Percentiles rank a stretch among this genome's conserved stretches.
phyloP scores from a whole-genome alignment of 2,888 invertebrate genomes.

The Syrista parreyssii region DNA sequence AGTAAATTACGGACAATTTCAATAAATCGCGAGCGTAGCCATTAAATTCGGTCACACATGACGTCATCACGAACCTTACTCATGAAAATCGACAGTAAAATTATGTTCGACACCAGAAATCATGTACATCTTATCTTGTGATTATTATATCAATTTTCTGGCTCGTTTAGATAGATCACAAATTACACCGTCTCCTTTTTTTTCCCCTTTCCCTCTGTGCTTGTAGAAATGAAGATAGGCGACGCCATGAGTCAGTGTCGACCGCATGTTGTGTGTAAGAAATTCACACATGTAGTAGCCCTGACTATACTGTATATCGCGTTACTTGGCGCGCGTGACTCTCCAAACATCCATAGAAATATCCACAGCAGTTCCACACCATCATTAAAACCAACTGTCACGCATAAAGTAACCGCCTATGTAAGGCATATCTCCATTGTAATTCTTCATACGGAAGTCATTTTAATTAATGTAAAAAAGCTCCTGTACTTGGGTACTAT shows the following conservation, averaged over 20 bases:
- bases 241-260: neutral
- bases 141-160: neutral
- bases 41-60: neutral
- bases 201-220: neutral
- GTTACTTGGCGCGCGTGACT: constrained; percentile 37
- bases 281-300: neutral
- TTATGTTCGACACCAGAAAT: neutral
- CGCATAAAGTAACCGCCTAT: neutral
- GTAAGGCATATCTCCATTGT: neutral
- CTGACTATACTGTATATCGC: constrained; percentile 27
- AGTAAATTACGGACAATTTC: neutral
- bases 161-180: neutral
- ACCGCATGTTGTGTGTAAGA: neutral
- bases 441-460: neutral
- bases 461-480: neutral
- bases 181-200: neutral
- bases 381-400: neutral
- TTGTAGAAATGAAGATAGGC: neutral
- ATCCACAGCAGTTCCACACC: neutral
- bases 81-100: neutral
- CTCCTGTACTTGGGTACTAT: neutral
- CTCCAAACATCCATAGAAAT: constrained; percentile 27
- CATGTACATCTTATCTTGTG: neutral
- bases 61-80: neutral
- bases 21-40: neutral